Base-by-base conservation (phyloP, 2,113 vertebrate genomes). In the Progne subis region DNA sequence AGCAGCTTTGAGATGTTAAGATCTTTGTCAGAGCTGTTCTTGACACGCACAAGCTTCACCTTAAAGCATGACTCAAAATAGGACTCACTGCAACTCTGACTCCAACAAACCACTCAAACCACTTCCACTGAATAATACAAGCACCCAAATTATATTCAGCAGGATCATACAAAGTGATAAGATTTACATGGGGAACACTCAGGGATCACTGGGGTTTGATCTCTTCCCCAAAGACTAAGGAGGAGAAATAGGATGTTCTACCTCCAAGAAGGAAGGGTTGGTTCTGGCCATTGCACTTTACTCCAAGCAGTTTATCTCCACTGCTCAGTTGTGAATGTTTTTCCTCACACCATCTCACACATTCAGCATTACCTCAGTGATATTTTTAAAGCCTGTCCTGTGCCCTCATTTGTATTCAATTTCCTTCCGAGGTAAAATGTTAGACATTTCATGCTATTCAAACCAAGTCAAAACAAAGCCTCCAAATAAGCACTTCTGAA, bases 401-500 rank as follows among this genome's bases (percentile, higher is more conserved):
- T 47, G 52, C 2, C 0, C 84, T 91, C 84, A 90, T 90, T 92
- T 79, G 86, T 76, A 93, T 87, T 95, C 84, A 9, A 5, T 69
- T 82, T 55, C 68, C 82, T 81, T 78, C 19, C 1, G 34, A 28
- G 28, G 60, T 63, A 90, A 95, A 92, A 93, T 16, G 77, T 82
- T 80, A 92, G 55, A 74, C 87, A 83, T 93, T 78, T 82, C 41
- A 21, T 21, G 67, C 70, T 87, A 50, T 61, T 91, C 87, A 82
- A 88, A 92, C 83, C 75, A 94, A 92, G 74, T 79, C 86, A 94
- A 94, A 94, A 91, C 69, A 92, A 91, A 96, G 75, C 74, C 18
- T 95, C 59, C 90, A 87, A 85, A 92, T 49, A 82, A 94, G 78
- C 70, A 18, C 84, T 94, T 82, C 61, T 82, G 61, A 82, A 92